Conservation (phyloP, 2,797 vertebrate genomes). For the Diceros bicornis region DNA sequence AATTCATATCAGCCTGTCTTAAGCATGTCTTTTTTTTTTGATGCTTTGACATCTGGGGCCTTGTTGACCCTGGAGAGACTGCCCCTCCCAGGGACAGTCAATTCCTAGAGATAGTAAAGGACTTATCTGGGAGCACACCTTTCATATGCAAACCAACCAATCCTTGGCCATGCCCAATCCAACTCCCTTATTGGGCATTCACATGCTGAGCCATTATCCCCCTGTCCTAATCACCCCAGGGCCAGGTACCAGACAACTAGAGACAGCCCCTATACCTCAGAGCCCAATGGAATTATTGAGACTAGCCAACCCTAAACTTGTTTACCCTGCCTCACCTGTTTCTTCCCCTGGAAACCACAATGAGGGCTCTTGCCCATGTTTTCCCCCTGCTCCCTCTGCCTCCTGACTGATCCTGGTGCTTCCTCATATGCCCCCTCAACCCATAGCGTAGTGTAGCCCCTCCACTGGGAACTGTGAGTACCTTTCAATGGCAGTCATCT, state of each 20-base stretch:
- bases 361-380: background rate
- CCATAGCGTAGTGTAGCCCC: background rate
- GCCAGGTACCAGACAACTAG: background rate
- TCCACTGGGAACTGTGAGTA: background rate
- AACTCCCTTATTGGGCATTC: background rate
- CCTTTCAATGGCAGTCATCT: background rate
- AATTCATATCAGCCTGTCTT: background rate
- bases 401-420: background rate
- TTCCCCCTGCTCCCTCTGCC: background rate
- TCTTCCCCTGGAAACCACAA: background rate
- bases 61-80: background rate
- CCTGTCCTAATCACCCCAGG: background rate
- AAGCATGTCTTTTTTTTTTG: slow-evolving; percentile 2
- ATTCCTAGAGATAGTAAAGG: background rate
- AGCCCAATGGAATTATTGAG: background rate
- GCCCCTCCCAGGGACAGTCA: background rate
- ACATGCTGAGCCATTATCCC: background rate
- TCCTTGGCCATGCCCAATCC: background rate
- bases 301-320: background rate
- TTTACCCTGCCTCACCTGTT: background rate
- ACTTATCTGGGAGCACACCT: background rate
- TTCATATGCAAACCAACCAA: background rate
- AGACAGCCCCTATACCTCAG: background rate
- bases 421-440: accelerated
- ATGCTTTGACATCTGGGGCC: background rate